Percentiles rank a stretch among this genome's conserved stretches.
These are phyloP conservation scores for Whitmania pigra DNA, from an alignment of 1,140 invertebrate genomes.

Conservation along the genomic window DNA sequence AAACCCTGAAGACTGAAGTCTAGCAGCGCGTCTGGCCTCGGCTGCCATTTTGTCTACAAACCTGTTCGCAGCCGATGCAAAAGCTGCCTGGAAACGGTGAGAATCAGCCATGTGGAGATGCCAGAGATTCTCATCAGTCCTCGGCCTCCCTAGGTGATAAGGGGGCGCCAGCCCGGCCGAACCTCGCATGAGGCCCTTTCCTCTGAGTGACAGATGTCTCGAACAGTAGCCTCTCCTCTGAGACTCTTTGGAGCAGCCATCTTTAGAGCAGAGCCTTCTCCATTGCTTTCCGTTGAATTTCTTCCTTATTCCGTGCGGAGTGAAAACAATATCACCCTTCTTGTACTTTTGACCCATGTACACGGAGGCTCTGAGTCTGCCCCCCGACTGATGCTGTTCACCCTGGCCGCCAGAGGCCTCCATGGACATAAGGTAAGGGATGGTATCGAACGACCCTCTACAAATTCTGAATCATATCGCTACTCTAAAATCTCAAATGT, in stretches of 20 bases:
- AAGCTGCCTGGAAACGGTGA: neutral
- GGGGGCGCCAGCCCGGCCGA: constrained; percentile 66
- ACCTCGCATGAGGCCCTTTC: constrained; percentile 43
- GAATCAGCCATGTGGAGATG: neutral
- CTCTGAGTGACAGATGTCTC: constrained; percentile 77
- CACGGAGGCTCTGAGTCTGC: constrained; percentile 41
- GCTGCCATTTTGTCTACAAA: constrained; percentile 4
- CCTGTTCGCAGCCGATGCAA: constrained; percentile 1
- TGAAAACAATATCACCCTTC: constrained; percentile 93
- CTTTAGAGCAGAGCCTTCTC: constrained; percentile 84
- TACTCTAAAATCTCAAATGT: no score
- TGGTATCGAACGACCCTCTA: no score
- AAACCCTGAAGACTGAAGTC: neutral
- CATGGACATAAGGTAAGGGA: no score
- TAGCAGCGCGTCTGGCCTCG: neutral
- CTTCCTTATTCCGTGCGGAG: constrained; percentile 87
- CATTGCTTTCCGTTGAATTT: constrained; percentile 99
- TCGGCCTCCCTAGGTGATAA: constrained; percentile 27
- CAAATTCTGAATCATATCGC: no score
- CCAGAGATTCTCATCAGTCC: constrained; percentile 1
- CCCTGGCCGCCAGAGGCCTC: neutral
- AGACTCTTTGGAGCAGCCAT: constrained; percentile 93
- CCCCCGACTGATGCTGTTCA: neutral
- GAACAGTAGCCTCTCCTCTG: constrained; percentile 91
- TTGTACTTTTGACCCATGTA: constrained; percentile 76